Conservation (phyloP, 2,888 invertebrate species). For the Volucella inflata region DNA sequence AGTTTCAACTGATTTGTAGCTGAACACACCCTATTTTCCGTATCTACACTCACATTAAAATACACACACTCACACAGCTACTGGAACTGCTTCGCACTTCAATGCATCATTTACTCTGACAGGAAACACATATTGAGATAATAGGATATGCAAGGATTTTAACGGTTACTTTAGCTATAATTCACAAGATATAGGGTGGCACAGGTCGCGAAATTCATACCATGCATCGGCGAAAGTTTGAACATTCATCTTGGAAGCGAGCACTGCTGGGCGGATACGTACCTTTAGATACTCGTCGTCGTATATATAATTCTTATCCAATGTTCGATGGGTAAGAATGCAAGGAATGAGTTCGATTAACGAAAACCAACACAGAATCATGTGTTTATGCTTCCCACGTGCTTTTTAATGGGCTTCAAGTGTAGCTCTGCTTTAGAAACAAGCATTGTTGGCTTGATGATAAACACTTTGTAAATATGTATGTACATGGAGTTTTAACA, state of each 20-base stretch:
- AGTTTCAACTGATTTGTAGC: conserved; percentile 67
- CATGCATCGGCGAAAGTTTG: conserved; percentile 48
- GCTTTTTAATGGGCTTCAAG: no score
- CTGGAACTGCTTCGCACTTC: conserved; percentile 29
- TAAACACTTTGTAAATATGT: no score
- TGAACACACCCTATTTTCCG: conserved; percentile 3
- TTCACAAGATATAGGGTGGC: conserved; percentile 53
- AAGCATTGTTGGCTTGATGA: no score
- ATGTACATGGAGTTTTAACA: no score
- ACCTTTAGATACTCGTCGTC: conserved; percentile 1
- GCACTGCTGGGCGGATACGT: not conserved
- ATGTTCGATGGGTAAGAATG: not conserved
- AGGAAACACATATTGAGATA: conserved; percentile 74
- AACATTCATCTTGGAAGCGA: conserved; percentile 42
- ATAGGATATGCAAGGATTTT: conserved; percentile 73
- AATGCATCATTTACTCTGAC: conserved; percentile 72
- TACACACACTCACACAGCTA: not conserved
- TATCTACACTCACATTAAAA: not conserved
- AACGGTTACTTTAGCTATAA: conserved; percentile 61
- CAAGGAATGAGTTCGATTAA: conserved; percentile 9
- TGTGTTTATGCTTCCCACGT: not conserved
- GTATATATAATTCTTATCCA: conserved; percentile 7
- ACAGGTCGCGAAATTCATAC: conserved; percentile 51
- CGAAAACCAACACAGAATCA: not conserved
- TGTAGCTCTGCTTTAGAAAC: no score